Evolutionary conservation across 1,140 invertebrate species (phyloP), one percentile per base, ranked within the genome.

Genomic region (Drosophila lacertosa): DNA sequence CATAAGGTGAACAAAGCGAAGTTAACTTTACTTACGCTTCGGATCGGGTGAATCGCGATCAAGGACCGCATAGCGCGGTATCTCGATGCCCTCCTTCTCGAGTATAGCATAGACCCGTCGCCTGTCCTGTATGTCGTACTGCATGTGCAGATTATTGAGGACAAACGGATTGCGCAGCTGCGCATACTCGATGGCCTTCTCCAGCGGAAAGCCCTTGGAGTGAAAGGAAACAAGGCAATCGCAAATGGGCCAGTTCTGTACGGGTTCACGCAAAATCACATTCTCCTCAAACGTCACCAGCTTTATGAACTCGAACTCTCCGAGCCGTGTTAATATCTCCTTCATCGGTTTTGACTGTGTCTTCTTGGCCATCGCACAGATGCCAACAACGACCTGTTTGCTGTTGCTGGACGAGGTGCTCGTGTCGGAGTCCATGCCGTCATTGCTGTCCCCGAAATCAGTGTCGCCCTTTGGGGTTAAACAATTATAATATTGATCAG

Each of bases 361-460:
- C 92, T 99, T 99, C 92, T 99, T 99, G 76, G 97, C 96, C 98
- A 99, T 99, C 37, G 98, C 98, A 93, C 98, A 99, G 65, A 99
- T 95, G 44, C 98, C 98, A 67, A 99, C 97, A 84, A 98, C 93
- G 51, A 99, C 97, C 86, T 98, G 90, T 47, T 91, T 91, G 16
- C 90, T 91, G 10, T 77, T 84, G 76, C 79, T 91, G 24, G 91
- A 91, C 24, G 90, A 91, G 10, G 78, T 89, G 67, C 90, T 91
- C 77, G 92, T 92, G 59, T 93, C 93, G 50, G 92, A 93, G 74
- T 93, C 93, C 91, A 93, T 90, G 2, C 92, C 92, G 83, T 95
- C 95, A 91, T 92, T 93, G 59, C 91, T 92, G 59, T 94, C 90
- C 16, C 92, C 84, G 91, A 94, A 93, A 89, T 95, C 94, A 91